Conservation (phyloP, 2,888 invertebrate genomes). For the Neria commutata region DNA sequence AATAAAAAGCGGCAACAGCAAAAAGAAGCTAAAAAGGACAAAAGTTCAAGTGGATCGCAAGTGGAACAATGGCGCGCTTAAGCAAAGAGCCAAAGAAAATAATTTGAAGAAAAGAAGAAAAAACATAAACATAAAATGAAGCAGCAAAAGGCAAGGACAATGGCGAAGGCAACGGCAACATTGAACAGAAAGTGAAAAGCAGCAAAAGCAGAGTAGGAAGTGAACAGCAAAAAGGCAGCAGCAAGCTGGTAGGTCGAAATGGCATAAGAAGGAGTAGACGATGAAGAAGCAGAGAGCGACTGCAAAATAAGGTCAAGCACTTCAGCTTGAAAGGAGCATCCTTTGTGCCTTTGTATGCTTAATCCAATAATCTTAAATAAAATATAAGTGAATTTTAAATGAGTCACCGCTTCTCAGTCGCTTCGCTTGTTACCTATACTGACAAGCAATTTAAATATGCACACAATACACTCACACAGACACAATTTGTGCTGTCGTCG, state of each 20-base stretch:
- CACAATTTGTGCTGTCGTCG: not conserved
- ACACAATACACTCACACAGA: too few relatives aligned
- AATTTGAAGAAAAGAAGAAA: not conserved
- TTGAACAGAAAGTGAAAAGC: not conserved
- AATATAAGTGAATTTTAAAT: not conserved
- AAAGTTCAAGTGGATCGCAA: slow-evolving; percentile 1
- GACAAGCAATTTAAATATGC: too few relatives aligned
- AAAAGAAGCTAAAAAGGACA: not conserved
- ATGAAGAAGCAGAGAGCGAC: too few relatives aligned
- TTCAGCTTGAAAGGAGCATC: not conserved
- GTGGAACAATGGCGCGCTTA: slow-evolving; percentile 2
- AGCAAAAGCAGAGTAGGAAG: not conserved
- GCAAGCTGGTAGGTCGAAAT: not conserved
- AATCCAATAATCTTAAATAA: not conserved
- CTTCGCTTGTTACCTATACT: too few relatives aligned
- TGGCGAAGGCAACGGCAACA: not conserved
- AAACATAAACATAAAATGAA: not conserved
- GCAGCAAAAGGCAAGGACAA: not conserved
- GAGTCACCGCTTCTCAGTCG: not conserved
- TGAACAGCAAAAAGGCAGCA: not conserved
- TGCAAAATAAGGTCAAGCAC: not conserved
- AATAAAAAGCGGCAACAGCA: not conserved
- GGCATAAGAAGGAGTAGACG: too few relatives aligned
- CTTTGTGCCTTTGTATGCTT: not conserved
- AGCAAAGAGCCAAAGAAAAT: too few relatives aligned